Base-by-base conservation (phyloP, 2,113 vertebrate genomes). In the Gallinago jamesoni region DNA sequence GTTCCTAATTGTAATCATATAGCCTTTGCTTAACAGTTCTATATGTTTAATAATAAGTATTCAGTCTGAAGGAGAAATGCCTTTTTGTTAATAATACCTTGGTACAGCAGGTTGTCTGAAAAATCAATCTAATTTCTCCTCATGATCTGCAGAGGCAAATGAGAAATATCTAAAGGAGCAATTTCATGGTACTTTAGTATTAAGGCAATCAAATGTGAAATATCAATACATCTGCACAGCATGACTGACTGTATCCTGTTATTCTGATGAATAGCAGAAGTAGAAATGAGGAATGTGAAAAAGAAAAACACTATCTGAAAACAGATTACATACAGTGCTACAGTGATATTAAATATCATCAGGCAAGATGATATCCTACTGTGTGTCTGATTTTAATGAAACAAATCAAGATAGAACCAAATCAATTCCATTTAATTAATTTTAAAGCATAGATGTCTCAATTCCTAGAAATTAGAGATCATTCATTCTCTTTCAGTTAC, bases 101-200 rank as follows among this genome's bases (percentile, higher is more conserved):
- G 39, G 30, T 76, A 53, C 25, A 93, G 24, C n/a, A 90, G 7
- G 4, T 75, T 83, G 23, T 55, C 63, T 90, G 56, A 52, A 90
- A 96, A 93, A 89, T 90, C 62, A 53, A 9, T 79, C 64, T 84
- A 60, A 91, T 95, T 89, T 87, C 68, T 93, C 41, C 68, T 93
- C 37, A 73, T 77, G 72, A 82, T 93, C 22, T 84, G 41, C 37
- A 74, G 52, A 91, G 43, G 30, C 31, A 82, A 93, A 57, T 48
- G 66, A 86, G 37, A 87, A 95, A 82, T 88, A 67, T 63, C 27
- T 79, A 50, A 78, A 56, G 28, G 74, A 94, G n/a, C 10, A 89
- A 91, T 94, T 92, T 88, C 39, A 47, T 72, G 47, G 41, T 94
- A 31, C 69, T 91, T 90, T 87, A 67, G 15, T 84, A 56, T 59